Evolutionary conservation across 1,140 invertebrate genomes (phyloP), one percentile per base, ranked within the genome.

Genomic region (Hyles euphorbiae): DNA sequence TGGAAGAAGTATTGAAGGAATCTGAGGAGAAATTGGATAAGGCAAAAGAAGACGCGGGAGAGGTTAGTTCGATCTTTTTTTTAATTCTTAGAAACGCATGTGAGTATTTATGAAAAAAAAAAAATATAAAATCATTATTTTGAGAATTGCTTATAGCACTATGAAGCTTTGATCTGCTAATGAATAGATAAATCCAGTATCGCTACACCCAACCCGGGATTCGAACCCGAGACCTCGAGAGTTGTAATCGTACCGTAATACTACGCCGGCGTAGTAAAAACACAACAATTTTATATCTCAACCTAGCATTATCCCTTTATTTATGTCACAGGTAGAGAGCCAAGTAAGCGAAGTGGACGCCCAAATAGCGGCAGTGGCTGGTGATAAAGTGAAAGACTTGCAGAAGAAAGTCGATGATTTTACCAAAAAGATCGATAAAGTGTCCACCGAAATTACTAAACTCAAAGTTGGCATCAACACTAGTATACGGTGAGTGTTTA

Each of bases 401-500:
- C 93, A 96, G 70, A 94, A 93, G 44, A 92, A 91, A 55, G 91
- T 97, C 0, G 91, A 93, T 5, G 92, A 93, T 7, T 68, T 94
- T 0, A 89, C 80, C 0, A 94, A 92, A 63, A 91, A 93, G 51
- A 93, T 96, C 3, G 92, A 95, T 22, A 96, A 95, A 74, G 87
- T 94, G 1, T 92, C 91, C 53, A 87, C 88, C 0, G 93, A 95
- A 75, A 93, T 97, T 3, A 94, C 93, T 0, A 94, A 94, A 63
- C 78, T 96, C 3, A 93, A 92, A 56, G 96, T 97, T 3, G 95
- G 92, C 3, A 93, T 97, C n/a, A 97, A 95, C 75, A 95, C 96
- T 8, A 92, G 95, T 1, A 91, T 95, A 72, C 93, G 94, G 94
- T 94, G 61, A 33, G 61, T 53, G 32, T 6, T 56, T 49, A 50